Conservation (phyloP, 1,140 invertebrate species). For the Cotesia typhae region DNA sequence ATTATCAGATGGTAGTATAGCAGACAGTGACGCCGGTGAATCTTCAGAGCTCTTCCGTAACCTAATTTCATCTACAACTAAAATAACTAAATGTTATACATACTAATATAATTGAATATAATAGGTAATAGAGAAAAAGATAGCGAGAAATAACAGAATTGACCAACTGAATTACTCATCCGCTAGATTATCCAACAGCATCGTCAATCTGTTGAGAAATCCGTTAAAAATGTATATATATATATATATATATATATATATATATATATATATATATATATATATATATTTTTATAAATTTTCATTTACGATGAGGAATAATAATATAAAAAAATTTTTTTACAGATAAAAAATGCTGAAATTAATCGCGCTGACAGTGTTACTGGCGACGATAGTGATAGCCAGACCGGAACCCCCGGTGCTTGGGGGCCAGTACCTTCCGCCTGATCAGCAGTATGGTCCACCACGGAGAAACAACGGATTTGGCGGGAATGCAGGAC, state of each 20-base stretch:
- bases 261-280: too few species aligned
- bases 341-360: constrained; percentile 44
- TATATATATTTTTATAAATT: too few species aligned
- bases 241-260: too few species aligned
- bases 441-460: constrained; percentile 59
- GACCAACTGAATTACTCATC: too few species aligned
- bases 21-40: constrained; percentile 26
- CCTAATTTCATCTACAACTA: constrained; percentile 26
- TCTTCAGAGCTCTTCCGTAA: constrained; percentile 30
- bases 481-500: constrained; percentile 21
- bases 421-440: constrained; percentile 62
- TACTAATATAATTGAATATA: background rate
- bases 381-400: constrained; percentile 40
- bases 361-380: constrained; percentile 43
- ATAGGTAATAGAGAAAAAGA: too few species aligned
- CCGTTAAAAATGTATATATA: too few species aligned
- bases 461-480: constrained; percentile 37
- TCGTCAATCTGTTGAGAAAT: too few species aligned
- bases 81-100: background rate
- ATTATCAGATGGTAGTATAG: constrained; percentile 41
- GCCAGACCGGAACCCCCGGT: constrained; percentile 57
- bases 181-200: too few species aligned
- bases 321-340: background rate
- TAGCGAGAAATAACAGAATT: too few species aligned
- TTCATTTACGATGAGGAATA: background rate